Percentiles rank a stretch among this genome's conserved stretches.
Evolutionary conservation across 2,888 invertebrate genomes (phyloP).

Genomic region (Onchidella celtica): DNA sequence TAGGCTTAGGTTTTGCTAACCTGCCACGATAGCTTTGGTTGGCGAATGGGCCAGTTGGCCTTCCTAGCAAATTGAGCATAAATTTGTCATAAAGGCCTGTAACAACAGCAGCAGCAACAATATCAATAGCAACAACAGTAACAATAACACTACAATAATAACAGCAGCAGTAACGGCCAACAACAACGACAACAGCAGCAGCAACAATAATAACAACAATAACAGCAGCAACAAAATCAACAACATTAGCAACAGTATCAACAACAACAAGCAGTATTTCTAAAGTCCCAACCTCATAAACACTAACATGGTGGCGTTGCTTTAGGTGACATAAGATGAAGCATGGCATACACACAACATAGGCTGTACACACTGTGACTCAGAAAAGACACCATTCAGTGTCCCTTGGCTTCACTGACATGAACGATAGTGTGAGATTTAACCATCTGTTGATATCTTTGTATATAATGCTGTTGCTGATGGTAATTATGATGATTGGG

Average conservation of each 20-base stretch:
- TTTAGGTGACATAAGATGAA: too few species aligned
- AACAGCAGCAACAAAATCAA: not conserved
- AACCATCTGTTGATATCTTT: not conserved
- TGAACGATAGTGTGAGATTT: too few species aligned
- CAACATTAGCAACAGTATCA: not conserved
- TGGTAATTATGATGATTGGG: not conserved
- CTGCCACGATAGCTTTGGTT: too few species aligned
- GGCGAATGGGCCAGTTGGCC: too few species aligned
- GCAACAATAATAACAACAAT: not conserved
- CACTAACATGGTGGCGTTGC: too few species aligned
- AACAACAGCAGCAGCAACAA: not conserved
- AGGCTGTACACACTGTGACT: too few species aligned
- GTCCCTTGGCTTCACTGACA: too few species aligned
- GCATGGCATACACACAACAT: too few species aligned
- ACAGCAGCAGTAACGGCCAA: not conserved
- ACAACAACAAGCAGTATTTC: too few species aligned
- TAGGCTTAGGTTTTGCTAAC: too few species aligned
- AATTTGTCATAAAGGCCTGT: not conserved
- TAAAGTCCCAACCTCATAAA: too few species aligned
- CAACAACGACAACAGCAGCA: not conserved
- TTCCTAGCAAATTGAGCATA: not conserved
- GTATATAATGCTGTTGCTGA: not conserved
- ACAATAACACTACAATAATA: not conserved
- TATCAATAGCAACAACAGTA: not conserved
- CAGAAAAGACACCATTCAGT: too few species aligned